These are phyloP conservation scores for Papilio helenus DNA, from an alignment of 1,140 invertebrate genomes.

Conservation along the genomic window DNA sequence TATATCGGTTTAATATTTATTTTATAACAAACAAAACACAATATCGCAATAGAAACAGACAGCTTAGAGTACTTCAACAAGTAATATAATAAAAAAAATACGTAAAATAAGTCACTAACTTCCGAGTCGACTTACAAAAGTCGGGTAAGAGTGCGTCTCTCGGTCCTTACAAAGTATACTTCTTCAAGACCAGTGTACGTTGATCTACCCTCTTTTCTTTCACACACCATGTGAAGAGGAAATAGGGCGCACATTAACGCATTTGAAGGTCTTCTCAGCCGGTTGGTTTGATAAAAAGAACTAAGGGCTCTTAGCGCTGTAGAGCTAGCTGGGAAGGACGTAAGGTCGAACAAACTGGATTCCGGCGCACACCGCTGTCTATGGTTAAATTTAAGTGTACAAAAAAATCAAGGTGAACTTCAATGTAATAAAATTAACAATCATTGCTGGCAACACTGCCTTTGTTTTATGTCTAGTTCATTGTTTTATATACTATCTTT, in stretches of 20 bases:
- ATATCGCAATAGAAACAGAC: neutral
- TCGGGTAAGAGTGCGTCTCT: conserved; percentile 37
- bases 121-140: conserved; percentile 39
- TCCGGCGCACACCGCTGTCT: conserved; percentile 46
- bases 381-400: conserved; percentile 35
- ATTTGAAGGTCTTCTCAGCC: conserved; percentile 47
- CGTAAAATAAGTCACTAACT: conserved; percentile 36
- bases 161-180: conserved; percentile 34
- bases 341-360: conserved; percentile 73
- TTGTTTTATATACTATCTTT: neutral
- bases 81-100: conserved; percentile 5
- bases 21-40: neutral
- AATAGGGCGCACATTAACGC: conserved; percentile 16
- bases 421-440: conserved; percentile 9
- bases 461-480: neutral
- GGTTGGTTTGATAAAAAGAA: conserved; percentile 66
- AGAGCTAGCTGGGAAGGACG: conserved; percentile 76
- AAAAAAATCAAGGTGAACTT: conserved; percentile 35
- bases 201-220: conserved; percentile 23
- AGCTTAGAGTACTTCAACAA: neutral
- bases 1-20: neutral
- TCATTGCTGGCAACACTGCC: neutral
- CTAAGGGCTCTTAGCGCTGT: conserved; percentile 70
- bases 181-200: conserved; percentile 23
- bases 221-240: neutral